These are phyloP conservation scores for Pterocles orientalis DNA, from an alignment of 2,113 vertebrate species.

Conservation along the genomic window DNA sequence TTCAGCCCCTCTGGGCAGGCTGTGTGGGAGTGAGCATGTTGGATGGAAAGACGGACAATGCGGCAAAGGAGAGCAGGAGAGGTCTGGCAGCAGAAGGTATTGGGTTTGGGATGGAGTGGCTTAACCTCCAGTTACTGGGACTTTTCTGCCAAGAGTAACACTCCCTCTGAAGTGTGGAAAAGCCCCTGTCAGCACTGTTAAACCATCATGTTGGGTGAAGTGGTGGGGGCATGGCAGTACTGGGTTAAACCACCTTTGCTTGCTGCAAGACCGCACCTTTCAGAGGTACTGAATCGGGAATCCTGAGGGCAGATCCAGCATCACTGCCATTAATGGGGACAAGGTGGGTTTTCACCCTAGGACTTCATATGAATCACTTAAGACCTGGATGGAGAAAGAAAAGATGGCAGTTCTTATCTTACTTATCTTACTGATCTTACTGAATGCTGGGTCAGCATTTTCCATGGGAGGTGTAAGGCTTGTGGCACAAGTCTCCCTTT, in stretches of 20 bases:
- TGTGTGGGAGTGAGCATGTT: fast-evolving
- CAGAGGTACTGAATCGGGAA: fast-evolving
- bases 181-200: conserved; percentile 17
- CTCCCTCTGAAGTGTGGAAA: not conserved
- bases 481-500: not conserved
- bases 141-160: conserved; percentile 28
- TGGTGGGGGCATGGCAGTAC: not conserved
- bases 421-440: not conserved
- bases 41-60: not conserved
- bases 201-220: not conserved
- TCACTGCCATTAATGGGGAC: not conserved
- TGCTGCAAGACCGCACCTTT: not conserved
- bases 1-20: not conserved
- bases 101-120: conserved; percentile 9
- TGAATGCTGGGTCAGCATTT: not conserved
- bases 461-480: not conserved
- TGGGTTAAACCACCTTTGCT: not conserved
- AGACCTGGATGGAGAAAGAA: not conserved
- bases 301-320: not conserved
- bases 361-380: not conserved
- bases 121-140: not conserved
- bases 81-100: not conserved
- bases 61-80: not conserved
- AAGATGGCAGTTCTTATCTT: not conserved
- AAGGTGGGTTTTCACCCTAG: not conserved